phyloP scores from a whole-genome alignment of 2,888 invertebrate genomes.

The Augochlorella aurata region DNA sequence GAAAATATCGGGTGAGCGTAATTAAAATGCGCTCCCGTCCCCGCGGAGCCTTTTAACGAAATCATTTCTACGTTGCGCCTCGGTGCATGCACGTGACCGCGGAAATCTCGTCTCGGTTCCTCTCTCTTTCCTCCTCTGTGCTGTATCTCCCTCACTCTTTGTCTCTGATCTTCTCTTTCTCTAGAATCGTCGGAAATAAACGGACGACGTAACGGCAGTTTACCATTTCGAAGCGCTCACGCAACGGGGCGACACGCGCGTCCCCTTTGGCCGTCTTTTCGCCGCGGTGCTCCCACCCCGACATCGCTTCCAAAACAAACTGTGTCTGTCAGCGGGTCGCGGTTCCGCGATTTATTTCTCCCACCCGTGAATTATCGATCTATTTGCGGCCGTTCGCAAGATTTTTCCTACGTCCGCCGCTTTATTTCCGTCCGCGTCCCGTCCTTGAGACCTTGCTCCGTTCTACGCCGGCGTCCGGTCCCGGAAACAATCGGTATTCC shows the following conservation, averaged over 20 bases:
- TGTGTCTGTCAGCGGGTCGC: slow-evolving; percentile 47
- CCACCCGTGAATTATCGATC: slow-evolving; percentile 50
- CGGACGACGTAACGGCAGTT: slow-evolving; percentile 4
- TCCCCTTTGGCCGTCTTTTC: slow-evolving; percentile 19
- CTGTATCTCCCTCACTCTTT: neutral
- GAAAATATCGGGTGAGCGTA: slow-evolving; percentile 50
- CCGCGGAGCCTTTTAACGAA: slow-evolving; percentile 28
- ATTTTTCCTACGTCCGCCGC: slow-evolving; percentile 22
- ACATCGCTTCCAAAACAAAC: slow-evolving; percentile 55
- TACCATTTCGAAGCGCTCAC: slow-evolving; percentile 9
- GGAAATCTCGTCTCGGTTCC: neutral
- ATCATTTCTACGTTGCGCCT: slow-evolving; percentile 19
- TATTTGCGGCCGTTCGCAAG: slow-evolving; percentile 39
- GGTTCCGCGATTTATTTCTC: slow-evolving; percentile 43
- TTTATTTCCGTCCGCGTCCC: slow-evolving; percentile 28
- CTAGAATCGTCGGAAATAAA: slow-evolving; percentile 25
- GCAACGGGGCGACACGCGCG: slow-evolving; percentile 20
- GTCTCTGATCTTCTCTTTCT: neutral
- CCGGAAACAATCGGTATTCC: slow-evolving; percentile 3
- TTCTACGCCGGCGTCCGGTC: too few species aligned
- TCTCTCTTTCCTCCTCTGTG: neutral
- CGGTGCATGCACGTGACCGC: slow-evolving; percentile 14
- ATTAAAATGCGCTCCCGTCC: slow-evolving; percentile 42
- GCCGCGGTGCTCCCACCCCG: neutral
- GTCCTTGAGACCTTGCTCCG: slow-evolving; percentile 15